Evolutionary conservation across 2,113 vertebrate genomes (phyloP).

Genomic region (Phaetusa simplex): DNA sequence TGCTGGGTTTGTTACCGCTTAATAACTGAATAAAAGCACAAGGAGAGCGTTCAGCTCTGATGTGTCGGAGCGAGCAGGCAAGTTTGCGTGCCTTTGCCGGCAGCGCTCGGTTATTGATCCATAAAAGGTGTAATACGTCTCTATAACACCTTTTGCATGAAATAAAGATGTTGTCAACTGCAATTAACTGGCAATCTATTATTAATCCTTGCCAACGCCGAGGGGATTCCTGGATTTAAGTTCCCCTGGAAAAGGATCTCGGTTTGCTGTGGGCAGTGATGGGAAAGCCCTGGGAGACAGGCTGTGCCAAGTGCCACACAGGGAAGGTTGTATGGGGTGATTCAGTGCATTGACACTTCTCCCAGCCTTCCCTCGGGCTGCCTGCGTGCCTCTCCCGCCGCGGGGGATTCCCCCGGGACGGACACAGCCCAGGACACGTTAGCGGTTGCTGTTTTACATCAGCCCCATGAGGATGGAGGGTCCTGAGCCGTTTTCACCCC

Average conservation of each 20-base stretch:
- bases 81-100: neutral
- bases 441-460: neutral
- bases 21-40: neutral
- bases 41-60: neutral
- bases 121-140: neutral
- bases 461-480: neutral
- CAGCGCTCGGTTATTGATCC: neutral
- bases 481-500: neutral
- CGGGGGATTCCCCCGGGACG: rapidly evolving
- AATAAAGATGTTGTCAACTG: slow-evolving; percentile 2
- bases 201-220: neutral
- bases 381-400: rapidly evolving
- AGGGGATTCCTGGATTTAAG: neutral
- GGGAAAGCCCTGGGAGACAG: neutral
- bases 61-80: rapidly evolving
- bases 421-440: neutral
- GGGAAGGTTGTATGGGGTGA: neutral
- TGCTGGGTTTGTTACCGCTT: neutral
- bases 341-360: neutral
- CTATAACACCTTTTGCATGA: neutral
- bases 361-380: neutral
- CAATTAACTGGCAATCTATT: slow-evolving; percentile 22
- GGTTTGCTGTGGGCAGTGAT: neutral
- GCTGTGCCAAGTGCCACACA: neutral
- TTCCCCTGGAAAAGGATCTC: neutral